These are phyloP conservation scores for Coendou prehensilis DNA, from an alignment of 2,797 vertebrate genomes.

Conservation along the genomic window DNA sequence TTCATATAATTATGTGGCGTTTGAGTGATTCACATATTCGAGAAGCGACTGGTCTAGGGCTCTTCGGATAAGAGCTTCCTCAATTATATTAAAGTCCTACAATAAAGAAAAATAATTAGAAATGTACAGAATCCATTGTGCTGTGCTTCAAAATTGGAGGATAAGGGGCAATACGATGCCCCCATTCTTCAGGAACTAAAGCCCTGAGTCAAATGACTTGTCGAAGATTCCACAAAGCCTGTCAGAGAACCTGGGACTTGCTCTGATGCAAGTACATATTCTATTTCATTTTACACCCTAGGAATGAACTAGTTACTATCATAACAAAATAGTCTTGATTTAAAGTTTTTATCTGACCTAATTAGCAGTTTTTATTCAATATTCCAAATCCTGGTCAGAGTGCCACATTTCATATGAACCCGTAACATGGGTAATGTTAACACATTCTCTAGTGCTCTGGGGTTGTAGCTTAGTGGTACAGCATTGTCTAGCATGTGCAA, in stretches of 20 bases:
- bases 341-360: slow-evolving; percentile 47
- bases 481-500: not conserved
- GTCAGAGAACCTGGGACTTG: not conserved
- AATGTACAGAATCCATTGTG: slow-evolving; percentile 34
- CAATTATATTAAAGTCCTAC: slow-evolving; percentile 86
- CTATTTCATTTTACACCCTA: not conserved
- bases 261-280: not conserved
- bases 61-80: slow-evolving; percentile 86
- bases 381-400: slow-evolving; percentile 14
- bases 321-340: slow-evolving; percentile 3
- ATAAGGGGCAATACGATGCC: not conserved
- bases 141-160: not conserved
- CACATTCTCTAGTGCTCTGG: not conserved
- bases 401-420: slow-evolving; percentile 8
- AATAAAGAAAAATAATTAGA: slow-evolving; percentile 77
- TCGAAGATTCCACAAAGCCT: not conserved
- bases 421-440: not conserved
- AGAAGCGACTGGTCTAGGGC: slow-evolving; percentile 85
- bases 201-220: not conserved
- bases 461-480: not conserved
- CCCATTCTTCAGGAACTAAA: slow-evolving; percentile 6
- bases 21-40: slow-evolving; percentile 85
- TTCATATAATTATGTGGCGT: slow-evolving; percentile 72
- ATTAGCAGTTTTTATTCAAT: slow-evolving; percentile 21
- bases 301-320: not conserved